These are phyloP conservation scores for Sceliomorpha sp. DNA, from an alignment of 2,888 invertebrate genomes.

Conservation along the genomic window DNA sequence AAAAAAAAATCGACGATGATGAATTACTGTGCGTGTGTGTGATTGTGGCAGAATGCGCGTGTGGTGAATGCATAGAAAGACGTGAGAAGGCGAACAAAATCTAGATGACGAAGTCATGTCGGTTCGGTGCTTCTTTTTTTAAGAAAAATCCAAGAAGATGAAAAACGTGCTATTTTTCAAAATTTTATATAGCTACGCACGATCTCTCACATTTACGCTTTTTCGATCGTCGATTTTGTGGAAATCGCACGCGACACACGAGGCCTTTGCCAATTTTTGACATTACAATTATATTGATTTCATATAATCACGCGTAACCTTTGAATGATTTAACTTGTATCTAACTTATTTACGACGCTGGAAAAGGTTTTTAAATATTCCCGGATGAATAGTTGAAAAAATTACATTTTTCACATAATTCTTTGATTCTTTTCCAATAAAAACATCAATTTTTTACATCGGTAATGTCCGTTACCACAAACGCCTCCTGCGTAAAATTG, in stretches of 20 bases:
- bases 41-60: constrained; percentile 54
- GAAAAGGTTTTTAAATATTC: background rate
- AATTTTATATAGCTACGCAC: constrained; percentile 70
- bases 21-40: constrained; percentile 58
- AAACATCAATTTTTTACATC: constrained; percentile 42
- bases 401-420: constrained; percentile 4
- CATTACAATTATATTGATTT: no score
- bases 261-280: constrained; percentile 63
- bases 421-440: constrained; percentile 19
- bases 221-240: constrained; percentile 54
- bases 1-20: constrained; percentile 57
- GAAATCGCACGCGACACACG: constrained; percentile 62
- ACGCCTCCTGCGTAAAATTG: constrained; percentile 56
- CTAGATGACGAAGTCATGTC: constrained; percentile 41
- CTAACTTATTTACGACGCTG: background rate
- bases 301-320: no score
- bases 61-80: constrained; percentile 53
- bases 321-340: background rate
- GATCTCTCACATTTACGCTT: constrained; percentile 56
- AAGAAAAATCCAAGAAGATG: constrained; percentile 49
- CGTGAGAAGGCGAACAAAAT: constrained; percentile 44
- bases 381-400: no score
- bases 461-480: constrained; percentile 55
- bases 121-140: constrained; percentile 66
- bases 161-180: constrained; percentile 77